Conservation (phyloP, 1,140 invertebrate species). For the Planococcus citri region DNA sequence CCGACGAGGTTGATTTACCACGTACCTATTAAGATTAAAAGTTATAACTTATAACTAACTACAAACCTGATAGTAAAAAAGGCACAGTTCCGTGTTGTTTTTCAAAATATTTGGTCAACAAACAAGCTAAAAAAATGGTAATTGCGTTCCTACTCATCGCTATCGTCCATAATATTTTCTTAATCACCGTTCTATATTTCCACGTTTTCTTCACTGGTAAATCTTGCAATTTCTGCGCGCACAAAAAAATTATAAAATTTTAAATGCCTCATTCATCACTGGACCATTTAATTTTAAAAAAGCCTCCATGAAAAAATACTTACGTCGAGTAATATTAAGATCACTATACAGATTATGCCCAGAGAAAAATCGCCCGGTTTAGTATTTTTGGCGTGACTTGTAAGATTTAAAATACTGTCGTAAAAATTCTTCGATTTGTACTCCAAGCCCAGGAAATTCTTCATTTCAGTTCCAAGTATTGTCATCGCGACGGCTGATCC, state of each 20-base stretch:
- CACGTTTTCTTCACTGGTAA: not conserved
- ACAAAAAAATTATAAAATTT: not conserved
- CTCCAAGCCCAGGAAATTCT: not conserved
- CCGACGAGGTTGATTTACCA: too few species aligned
- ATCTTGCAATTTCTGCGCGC: not conserved
- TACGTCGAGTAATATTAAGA: not conserved
- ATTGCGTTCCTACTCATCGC: slow-evolving; percentile 8
- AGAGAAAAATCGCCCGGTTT: not conserved
- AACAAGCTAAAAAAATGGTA: slow-evolving; percentile 3
- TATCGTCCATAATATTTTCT: not conserved
- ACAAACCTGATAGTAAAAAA: slow-evolving; percentile 1
- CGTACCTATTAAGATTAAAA: too few species aligned
- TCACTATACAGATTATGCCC: not conserved
- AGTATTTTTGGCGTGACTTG: not conserved
- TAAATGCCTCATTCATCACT: too few species aligned
- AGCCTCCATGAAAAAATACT: too few species aligned
- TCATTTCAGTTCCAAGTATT: not conserved
- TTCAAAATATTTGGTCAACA: slow-evolving; percentile 8
- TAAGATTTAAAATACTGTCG: not conserved
- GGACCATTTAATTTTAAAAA: too few species aligned
- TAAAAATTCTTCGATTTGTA: not conserved
- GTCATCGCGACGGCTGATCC: not conserved
- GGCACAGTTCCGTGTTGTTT: not conserved
- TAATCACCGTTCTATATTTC: not conserved
- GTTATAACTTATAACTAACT: too few species aligned